phyloP scores from a whole-genome alignment of 2,113 vertebrate species.

The Anseranas semipalmata region DNA sequence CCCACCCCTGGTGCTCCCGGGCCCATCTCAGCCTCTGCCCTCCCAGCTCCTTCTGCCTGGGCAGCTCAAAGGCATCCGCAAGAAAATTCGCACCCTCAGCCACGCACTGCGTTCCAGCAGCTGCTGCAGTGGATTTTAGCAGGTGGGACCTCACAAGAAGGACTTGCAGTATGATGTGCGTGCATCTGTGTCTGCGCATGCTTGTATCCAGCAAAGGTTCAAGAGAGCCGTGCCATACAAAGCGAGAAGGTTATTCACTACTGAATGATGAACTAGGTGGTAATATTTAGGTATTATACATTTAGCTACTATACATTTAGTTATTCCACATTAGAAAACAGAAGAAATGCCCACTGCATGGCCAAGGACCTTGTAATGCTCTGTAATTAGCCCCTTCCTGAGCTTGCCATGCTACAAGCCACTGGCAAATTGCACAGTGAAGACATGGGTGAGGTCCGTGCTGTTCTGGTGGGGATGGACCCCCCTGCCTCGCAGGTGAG shows the following conservation, averaged over 20 bases:
- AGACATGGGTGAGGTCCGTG: rapidly evolving
- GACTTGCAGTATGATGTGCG: rapidly evolving
- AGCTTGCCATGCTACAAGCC: background rate
- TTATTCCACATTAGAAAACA: background rate
- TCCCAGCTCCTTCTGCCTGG: background rate
- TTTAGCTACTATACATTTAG: background rate
- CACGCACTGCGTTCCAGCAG: background rate
- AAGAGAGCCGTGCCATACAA: background rate
- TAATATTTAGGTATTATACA: background rate
- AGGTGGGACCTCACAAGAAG: background rate
- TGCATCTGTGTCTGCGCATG: rapidly evolving
- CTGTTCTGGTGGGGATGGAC: background rate
- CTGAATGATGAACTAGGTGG: background rate
- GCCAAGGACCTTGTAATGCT: background rate
- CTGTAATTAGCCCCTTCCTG: background rate
- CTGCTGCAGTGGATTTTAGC: background rate
- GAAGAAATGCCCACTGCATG: background rate
- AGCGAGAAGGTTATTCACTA: background rate
- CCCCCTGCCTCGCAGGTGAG: background rate
- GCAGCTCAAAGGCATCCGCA: background rate
- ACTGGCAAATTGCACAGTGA: background rate
- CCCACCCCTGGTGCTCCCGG: background rate
- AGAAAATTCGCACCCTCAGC: background rate
- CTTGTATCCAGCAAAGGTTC: background rate
- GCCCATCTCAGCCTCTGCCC: background rate